phyloP scores from a whole-genome alignment of 2,888 invertebrate species.

The Tenodera sinensis region DNA sequence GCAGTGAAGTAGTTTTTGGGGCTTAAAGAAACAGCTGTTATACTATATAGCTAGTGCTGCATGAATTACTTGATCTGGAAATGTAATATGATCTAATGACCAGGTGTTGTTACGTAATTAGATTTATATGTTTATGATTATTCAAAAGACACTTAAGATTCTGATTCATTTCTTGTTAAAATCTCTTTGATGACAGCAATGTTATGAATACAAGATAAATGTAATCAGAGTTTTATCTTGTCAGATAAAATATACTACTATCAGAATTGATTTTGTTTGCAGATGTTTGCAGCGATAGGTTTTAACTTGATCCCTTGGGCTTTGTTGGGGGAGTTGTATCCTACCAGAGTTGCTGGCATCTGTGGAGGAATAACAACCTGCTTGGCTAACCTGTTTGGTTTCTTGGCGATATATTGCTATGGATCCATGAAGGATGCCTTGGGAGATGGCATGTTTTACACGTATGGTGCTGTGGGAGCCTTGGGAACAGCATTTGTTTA shows the following conservation, averaged over 20 bases:
- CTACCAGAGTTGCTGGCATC: not conserved
- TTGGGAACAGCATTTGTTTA: not conserved
- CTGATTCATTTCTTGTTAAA: no score
- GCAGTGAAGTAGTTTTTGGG: no score
- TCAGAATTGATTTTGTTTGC: not conserved
- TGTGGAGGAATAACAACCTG: not conserved
- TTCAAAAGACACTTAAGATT: no score
- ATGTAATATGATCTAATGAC: no score
- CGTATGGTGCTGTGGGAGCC: not conserved
- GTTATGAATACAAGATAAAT: no score
- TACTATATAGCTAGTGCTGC: no score
- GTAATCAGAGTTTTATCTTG: no score
- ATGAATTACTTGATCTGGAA: no score
- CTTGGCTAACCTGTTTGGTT: not conserved
- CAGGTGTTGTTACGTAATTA: no score
- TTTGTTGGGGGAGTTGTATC: constrained; percentile 2
- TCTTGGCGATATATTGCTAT: not conserved
- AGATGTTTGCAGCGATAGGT: not conserved
- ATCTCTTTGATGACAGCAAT: no score
- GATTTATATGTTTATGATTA: no score
- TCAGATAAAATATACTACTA: not conserved
- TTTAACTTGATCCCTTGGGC: constrained; percentile 6
- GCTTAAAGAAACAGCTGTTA: no score
- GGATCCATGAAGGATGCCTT: not conserved
- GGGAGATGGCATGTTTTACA: constrained; percentile 1